Evolutionary conservation across 2,797 vertebrate species (phyloP), one percentile per base, ranked within the genome.

Genomic region (Sebastes dallii): DNA sequence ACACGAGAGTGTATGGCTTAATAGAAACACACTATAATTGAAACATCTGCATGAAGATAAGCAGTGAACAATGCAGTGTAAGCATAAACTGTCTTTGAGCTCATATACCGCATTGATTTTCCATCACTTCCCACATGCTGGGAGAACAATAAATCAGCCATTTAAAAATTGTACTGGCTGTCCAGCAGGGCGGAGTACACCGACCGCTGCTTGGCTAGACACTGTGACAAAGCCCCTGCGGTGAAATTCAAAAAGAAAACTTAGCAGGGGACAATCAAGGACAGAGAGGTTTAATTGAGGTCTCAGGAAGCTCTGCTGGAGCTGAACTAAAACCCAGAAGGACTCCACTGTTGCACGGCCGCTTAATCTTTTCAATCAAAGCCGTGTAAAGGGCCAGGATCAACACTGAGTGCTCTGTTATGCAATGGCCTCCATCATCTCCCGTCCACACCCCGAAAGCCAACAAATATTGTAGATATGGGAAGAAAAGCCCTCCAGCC

Each of bases 51-150:
- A 92, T 91, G 60, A 55, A 78, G 72, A 85, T 80, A 67, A 86
- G 75, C 69, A 1, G 24, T 1, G 73, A 87, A 90, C 81, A 90
- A 65, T 75, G 88, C 89, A 72, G 84, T 0, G 85, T 78, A 77
- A 91, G 91, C 90, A 88, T 65, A 80, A 90, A 75, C 4, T 3
- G 70, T 39, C 66, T 84, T 46, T 46, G 36, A 84, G 76, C 82
- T 75, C 73, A 83, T 82, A 88, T 18, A 61, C 60, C 0, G 20
- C 90, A 95, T 93, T 55, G 92, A 94, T 93, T 91, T 91, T 81
- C 82, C 36, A 83, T 94, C 88, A 84, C 84, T 80, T 58, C 74
- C 55, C 69, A 46, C 81, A 83, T 27, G 78, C 78, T 60, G 78
- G 29, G 78, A 88, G 85, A 80, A 86, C 67, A 80, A 88, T 83